Percentiles rank a stretch among this genome's conserved stretches.
phyloP scores from a whole-genome alignment of 1,140 invertebrate genomes.

The Sipha flava region DNA sequence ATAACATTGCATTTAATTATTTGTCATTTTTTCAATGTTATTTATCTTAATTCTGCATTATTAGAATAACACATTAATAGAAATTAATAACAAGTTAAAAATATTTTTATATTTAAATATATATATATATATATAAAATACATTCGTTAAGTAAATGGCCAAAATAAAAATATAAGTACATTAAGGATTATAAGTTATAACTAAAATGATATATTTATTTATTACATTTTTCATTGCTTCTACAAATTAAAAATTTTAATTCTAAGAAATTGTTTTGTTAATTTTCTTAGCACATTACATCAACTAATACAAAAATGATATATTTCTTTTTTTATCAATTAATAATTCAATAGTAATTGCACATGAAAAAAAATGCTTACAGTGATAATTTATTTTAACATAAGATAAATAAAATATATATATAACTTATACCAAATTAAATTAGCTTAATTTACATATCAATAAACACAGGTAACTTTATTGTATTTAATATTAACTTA shows the following conservation, averaged over 20 bases:
- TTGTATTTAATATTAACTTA: neutral
- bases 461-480: neutral
- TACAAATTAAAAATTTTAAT: neutral
- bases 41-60: no score
- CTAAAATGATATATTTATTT: neutral
- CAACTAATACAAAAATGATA: neutral
- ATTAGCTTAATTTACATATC: neutral
- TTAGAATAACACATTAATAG: no score
- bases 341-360: neutral
- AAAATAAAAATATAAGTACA: slow-evolving; percentile 13
- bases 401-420: neutral
- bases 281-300: neutral
- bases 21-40: no score
- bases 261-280: neutral
- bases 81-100: no score
- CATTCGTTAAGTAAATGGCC: slow-evolving; percentile 3
- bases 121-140: neutral
- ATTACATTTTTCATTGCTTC: neutral
- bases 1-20: no score
- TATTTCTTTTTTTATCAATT: neutral
- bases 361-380: neutral
- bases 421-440: neutral
- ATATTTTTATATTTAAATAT: no score
- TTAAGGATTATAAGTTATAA: neutral
- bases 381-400: no score